A percentile compares a stretch with the other conserved stretches of the same genome.
Conservation (phyloP, 2,113 vertebrate species). For the Turdus rufiventris region DNA sequence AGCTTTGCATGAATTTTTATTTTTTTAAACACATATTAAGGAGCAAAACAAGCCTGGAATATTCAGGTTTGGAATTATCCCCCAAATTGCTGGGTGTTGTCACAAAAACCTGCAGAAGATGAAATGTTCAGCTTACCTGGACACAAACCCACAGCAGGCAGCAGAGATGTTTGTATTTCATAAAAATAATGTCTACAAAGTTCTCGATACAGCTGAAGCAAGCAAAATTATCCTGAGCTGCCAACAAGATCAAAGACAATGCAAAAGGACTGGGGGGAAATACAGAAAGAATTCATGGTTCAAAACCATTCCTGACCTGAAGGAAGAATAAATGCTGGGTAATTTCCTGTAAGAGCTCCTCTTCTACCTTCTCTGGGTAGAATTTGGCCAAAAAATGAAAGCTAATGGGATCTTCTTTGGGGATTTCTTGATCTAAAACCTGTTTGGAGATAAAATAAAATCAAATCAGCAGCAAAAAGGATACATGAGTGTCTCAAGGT, state of each 20-base stretch:
- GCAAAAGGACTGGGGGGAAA: background rate
- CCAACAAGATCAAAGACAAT: background rate
- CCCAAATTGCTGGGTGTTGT: background rate
- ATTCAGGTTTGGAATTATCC: background rate
- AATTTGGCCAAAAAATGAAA: conserved; percentile 92
- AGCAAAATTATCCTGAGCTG: background rate
- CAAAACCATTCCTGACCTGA: conserved; percentile 77
- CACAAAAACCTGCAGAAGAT: background rate
- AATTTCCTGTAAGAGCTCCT: conserved; percentile 91
- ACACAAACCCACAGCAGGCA: background rate
- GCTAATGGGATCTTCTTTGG: conserved; percentile 88
- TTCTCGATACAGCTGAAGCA: background rate
- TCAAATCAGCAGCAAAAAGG: background rate
- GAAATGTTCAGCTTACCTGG: background rate
- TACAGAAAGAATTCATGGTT: background rate
- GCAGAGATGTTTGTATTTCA: background rate
- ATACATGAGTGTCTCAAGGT: background rate
- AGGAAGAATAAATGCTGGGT: conserved; percentile 95
- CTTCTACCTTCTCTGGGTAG: conserved; percentile 92
- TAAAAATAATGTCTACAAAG: background rate
- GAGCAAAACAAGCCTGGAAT: background rate
- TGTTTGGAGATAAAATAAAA: conserved; percentile 54
- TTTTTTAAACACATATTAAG: background rate
- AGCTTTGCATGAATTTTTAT: background rate
- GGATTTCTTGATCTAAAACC: conserved; percentile 92